Evolutionary conservation across 2,888 invertebrate species (phyloP).

Genomic region (Parascotia fuliginaria): DNA sequence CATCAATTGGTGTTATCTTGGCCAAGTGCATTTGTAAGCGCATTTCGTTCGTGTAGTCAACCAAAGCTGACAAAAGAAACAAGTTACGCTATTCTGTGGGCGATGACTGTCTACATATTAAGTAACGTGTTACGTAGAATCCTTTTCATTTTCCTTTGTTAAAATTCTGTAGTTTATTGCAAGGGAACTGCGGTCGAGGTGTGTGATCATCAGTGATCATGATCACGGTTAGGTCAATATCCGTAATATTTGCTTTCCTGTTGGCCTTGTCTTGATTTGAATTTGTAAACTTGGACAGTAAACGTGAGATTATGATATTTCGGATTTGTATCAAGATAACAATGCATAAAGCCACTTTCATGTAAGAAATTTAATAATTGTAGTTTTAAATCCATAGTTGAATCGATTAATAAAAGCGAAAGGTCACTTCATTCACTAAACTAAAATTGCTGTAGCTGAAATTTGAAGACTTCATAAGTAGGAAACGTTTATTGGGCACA

Average conservation of each 20-base stretch:
- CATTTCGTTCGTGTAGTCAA: slow-evolving; percentile 48
- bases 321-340: neutral
- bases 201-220: neutral
- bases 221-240: slow-evolving; percentile 43
- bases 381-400: too few species aligned
- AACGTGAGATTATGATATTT: neutral
- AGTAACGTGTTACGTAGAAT: slow-evolving; percentile 52
- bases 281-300: slow-evolving; percentile 10
- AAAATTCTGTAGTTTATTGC: slow-evolving; percentile 3
- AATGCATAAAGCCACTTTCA: neutral
- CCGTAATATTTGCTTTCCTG: slow-evolving; percentile 37
- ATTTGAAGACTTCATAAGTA: too few species aligned
- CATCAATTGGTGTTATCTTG: slow-evolving; percentile 62
- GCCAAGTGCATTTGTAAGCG: slow-evolving; percentile 50
- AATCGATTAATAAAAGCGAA: too few species aligned
- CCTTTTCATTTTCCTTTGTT: slow-evolving; percentile 38
- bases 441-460: too few species aligned
- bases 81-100: slow-evolving; percentile 25
- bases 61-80: slow-evolving; percentile 43
- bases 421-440: too few species aligned
- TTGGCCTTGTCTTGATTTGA: slow-evolving; percentile 48
- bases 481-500: too few species aligned
- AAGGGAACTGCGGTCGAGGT: neutral
- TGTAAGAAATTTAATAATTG: too few species aligned
- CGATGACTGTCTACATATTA: slow-evolving; percentile 54